phyloP scores from a whole-genome alignment of 2,113 vertebrate species.

The Protobothrops mucrosquamatus region DNA sequence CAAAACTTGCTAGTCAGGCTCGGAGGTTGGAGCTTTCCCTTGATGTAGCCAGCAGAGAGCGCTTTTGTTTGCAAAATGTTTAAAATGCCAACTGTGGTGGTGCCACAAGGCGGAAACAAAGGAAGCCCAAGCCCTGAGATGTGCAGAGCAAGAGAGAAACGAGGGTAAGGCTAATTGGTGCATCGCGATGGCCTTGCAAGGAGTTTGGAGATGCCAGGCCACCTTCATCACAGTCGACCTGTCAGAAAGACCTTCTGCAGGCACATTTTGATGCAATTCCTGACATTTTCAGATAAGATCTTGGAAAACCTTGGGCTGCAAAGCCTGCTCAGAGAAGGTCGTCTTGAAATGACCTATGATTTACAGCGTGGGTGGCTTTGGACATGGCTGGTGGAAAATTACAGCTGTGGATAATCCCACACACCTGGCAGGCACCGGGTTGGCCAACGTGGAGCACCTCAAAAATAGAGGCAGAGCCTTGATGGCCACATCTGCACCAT shows the following conservation, averaged over 20 bases:
- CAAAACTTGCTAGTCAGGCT: not conserved
- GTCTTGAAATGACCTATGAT: not conserved
- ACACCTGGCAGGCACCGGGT: not conserved
- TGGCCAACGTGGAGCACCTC: not conserved
- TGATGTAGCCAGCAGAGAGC: constrained; percentile 31
- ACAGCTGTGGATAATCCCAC: not conserved
- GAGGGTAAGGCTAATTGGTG: not conserved
- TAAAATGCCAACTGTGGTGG: accelerated
- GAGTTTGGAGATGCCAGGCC: not conserved
- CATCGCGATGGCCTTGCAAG: not conserved
- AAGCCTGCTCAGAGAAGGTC: not conserved
- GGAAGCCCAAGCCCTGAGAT: not conserved
- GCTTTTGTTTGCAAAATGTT: constrained; percentile 18
- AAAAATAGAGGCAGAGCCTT: not conserved
- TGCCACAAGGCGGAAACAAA: not conserved
- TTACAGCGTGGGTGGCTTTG: not conserved
- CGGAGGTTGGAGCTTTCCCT: too few species aligned
- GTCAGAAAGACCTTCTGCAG: not conserved
- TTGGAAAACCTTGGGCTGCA: not conserved
- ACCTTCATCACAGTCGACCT: not conserved
- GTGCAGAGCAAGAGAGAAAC: too few species aligned
- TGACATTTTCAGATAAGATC: not conserved
- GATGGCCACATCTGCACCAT: not conserved
- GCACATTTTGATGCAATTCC: not conserved
- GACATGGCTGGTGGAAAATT: not conserved